Evolutionary conservation across 2,888 invertebrate species (phyloP), one percentile per base, ranked within the genome.

Genomic region (Ceratothoa steindachneri): DNA sequence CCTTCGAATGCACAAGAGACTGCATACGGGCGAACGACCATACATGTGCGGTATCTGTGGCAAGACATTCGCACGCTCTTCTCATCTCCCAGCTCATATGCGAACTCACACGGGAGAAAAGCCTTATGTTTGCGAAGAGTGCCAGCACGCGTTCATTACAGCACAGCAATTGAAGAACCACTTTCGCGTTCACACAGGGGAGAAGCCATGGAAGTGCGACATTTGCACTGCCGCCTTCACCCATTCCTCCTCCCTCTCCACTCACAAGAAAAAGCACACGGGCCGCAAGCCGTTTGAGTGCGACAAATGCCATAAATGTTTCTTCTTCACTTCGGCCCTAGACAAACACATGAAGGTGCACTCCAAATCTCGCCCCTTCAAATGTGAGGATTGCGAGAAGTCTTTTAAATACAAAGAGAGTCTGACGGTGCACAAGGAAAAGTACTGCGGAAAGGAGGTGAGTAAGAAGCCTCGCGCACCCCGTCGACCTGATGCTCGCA

Each of bases 31-130:
- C 5, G 78, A 79, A 30, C 73, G 78, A 9, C 78, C 78, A 1
- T 79, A 79, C 68, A 79, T 79, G 78, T 79, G 78, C 65, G 78
- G 78, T n/a, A 79, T 79, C 7, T 79, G 78, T 30, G 78, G 78
- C 22, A 75, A 79, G 67, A 79, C 75, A 19, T 79, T 79, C 64
- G 74, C 78, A 4, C 65, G 78, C 7, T 79, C 78, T 12, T 79
- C 78, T n/a, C 78, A 79, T 31, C 64, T 79, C n/a, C 75, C 78
- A n/a, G 78, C 75, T 12, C 78, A 79, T 66, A 79, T 79, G 78
- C 69, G 78, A 4, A 79, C 78, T n/a, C 78, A 79, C 55, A 79
- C 79, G 27, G 79, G 79, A 3, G 79, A 79, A 69, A 79, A 76
- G 30, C 79, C 79, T 0, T 79, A 76, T 51, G 76, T 74, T 1